Conservation (phyloP, 2,797 vertebrate genomes). For the Xenopus petersii region DNA sequence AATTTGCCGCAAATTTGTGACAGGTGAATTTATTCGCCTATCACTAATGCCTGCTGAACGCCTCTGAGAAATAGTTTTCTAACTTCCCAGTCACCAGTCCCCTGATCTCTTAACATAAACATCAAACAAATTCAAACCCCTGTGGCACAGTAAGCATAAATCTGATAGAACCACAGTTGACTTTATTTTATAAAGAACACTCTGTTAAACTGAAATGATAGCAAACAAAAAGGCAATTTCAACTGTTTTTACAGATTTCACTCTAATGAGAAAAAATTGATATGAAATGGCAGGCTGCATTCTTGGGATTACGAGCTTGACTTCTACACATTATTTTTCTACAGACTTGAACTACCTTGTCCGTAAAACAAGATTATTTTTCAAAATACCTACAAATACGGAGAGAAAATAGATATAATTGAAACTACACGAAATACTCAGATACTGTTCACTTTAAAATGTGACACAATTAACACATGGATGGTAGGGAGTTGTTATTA, state of each 20-base stretch:
- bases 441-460: conserved; percentile 42
- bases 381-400: conserved; percentile 24
- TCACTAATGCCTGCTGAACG: no score
- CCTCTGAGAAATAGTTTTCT: neutral
- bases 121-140: neutral
- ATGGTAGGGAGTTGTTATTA: conserved; percentile 47
- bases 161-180: neutral
- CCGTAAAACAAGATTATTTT: neutral
- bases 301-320: neutral
- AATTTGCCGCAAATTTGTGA: no score
- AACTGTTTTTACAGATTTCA: no score
- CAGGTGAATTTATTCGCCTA: no score
- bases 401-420: conserved; percentile 32
- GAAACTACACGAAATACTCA: conserved; percentile 30
- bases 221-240: neutral
- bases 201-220: neutral
- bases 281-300: neutral
- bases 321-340: neutral
- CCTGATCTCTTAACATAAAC: neutral
- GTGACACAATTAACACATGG: conserved; percentile 46
- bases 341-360: neutral
- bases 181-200: neutral
- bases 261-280: no score
- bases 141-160: neutral
- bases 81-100: neutral